A percentile compares a stretch with the other conserved stretches of the same genome.
Evolutionary conservation across 1,140 invertebrate genomes (phyloP).

Genomic region (Asobara japonica): DNA sequence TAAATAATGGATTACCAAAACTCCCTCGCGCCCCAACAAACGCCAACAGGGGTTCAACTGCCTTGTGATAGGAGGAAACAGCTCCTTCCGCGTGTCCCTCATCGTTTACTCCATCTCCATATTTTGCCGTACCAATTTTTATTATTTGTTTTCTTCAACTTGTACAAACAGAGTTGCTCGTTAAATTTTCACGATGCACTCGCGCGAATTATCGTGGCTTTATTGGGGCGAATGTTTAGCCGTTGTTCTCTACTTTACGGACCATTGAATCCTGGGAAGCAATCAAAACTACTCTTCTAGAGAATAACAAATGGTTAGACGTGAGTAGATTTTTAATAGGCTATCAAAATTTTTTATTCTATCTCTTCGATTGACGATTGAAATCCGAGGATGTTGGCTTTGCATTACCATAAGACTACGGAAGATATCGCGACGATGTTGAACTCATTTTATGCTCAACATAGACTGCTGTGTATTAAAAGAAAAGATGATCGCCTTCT

Average conservation of each 20-base stretch:
- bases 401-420: too few species aligned
- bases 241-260: background rate
- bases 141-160: background rate
- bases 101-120: background rate
- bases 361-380: background rate
- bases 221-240: background rate
- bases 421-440: too few species aligned
- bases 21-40: background rate
- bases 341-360: background rate
- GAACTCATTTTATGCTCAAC: too few species aligned
- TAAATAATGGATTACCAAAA: slow-evolving; percentile 31
- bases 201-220: background rate
- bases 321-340: background rate
- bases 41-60: background rate
- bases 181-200: slow-evolving; percentile 5
- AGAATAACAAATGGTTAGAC: background rate
- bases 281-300: background rate
- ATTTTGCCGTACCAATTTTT: background rate
- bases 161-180: background rate
- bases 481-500: too few species aligned
- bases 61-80: background rate
- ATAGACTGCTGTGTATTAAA: too few species aligned
- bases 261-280: background rate
- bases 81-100: background rate
- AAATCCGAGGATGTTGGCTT: too few species aligned